These are phyloP conservation scores for Odontamblyopus lacepedii DNA, from an alignment of 2,797 vertebrate genomes.

Conservation along the genomic window DNA sequence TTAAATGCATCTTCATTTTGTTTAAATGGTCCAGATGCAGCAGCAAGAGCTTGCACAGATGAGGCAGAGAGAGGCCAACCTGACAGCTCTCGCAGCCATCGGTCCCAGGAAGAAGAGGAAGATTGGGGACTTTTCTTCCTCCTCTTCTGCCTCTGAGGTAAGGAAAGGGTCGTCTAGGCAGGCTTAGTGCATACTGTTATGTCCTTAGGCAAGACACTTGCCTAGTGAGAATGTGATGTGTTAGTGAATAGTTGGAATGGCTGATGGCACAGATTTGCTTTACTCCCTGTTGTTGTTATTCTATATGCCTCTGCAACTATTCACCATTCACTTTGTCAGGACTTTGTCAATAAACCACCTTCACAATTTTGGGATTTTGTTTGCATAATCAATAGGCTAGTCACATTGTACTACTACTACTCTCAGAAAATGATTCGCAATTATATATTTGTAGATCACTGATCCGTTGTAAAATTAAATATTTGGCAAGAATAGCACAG, in stretches of 20 bases:
- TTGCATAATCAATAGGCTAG: neutral
- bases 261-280: too few species aligned
- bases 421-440: neutral
- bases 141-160: constrained; percentile 90
- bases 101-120: constrained; percentile 95
- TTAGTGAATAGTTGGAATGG: too few species aligned
- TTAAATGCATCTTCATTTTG: constrained; percentile 1
- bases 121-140: constrained; percentile 83
- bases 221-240: too few species aligned
- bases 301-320: too few species aligned
- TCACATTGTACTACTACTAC: neutral
- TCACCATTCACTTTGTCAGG: neutral
- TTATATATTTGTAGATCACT: neutral
- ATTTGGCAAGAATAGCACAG: neutral
- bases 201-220: too few species aligned
- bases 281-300: too few species aligned
- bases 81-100: constrained; percentile 95
- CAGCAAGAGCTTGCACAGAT: constrained; percentile 96
- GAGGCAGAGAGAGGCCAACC: constrained; percentile 95
- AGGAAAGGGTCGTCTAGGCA: neutral
- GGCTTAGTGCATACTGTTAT: too few species aligned
- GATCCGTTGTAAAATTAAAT: neutral
- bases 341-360: neutral
- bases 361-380: neutral
- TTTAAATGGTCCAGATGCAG: constrained; percentile 87